phyloP scores from a whole-genome alignment of 2,113 vertebrate species.

The Rhegmatorhina hoffmannsi region DNA sequence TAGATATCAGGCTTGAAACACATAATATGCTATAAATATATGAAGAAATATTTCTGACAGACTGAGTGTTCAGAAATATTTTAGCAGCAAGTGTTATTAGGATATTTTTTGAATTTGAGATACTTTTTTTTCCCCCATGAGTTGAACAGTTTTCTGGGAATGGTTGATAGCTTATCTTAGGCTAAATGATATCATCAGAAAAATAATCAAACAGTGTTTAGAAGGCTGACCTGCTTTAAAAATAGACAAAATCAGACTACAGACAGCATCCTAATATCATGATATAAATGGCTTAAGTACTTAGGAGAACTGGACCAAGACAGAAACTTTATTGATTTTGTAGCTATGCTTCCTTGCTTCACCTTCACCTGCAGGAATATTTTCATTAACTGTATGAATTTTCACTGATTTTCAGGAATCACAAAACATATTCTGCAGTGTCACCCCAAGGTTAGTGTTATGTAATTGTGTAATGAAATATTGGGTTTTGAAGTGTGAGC shows the following conservation, averaged over 20 bases:
- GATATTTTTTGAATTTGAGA: neutral
- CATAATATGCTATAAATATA: neutral
- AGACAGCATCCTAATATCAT: neutral
- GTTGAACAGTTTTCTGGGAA: neutral
- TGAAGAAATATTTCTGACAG: neutral
- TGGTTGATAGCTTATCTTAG: neutral
- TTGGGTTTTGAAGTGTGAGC: fast-evolving
- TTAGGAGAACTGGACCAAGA: neutral
- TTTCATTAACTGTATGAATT: neutral
- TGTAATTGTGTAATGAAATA: neutral
- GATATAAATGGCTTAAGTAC: neutral
- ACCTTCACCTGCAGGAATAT: neutral
- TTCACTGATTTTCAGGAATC: neutral
- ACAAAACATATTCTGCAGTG: neutral
- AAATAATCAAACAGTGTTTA: neutral
- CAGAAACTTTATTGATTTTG: neutral
- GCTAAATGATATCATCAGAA: neutral
- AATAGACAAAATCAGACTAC: neutral
- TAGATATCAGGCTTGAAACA: neutral
- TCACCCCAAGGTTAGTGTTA: neutral
- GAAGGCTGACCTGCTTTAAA: neutral
- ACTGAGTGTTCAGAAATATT: neutral
- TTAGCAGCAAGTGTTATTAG: neutral
- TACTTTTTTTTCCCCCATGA: neutral
- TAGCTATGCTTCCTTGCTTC: neutral